These are phyloP conservation scores for Encarsia formosa DNA, from an alignment of 2,888 invertebrate genomes.

Conservation along the genomic window DNA sequence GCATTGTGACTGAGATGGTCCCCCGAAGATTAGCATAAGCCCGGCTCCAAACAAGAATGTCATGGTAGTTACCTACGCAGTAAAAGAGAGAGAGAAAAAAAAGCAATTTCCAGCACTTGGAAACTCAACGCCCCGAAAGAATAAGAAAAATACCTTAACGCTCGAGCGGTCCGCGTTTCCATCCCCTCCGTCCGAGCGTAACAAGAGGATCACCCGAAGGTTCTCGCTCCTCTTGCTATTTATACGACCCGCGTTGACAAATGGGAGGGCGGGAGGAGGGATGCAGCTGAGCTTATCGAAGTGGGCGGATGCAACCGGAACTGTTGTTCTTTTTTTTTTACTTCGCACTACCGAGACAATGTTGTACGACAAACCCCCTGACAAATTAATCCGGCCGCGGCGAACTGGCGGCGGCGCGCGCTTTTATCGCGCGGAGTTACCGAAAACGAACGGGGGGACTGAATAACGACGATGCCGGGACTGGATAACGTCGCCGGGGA, in stretches of 20 bases:
- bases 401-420: constrained; percentile 4
- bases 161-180: too few relatives aligned
- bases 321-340: too few relatives aligned
- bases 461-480: constrained; percentile 15
- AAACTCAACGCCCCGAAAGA: constrained; percentile 8
- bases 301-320: constrained; percentile 17
- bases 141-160: too few relatives aligned
- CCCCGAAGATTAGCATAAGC: too few relatives aligned
- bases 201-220: constrained; percentile 3
- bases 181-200: constrained; percentile 7
- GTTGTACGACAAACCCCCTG: too few relatives aligned
- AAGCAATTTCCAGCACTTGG: background rate
- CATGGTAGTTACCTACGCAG: background rate
- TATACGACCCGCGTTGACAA: background rate
- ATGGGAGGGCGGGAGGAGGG: background rate
- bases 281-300: background rate
- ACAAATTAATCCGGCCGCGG: constrained; percentile 26
- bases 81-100: background rate
- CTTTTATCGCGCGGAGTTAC: background rate
- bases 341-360: too few relatives aligned
- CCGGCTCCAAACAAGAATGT: too few relatives aligned
- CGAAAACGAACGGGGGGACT: background rate
- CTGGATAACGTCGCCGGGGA: constrained; percentile 31
- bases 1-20: too few relatives aligned
- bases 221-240: constrained; percentile 1